Base-by-base conservation (phyloP, 2,113 vertebrate species). In the Morphnarchus princeps region DNA sequence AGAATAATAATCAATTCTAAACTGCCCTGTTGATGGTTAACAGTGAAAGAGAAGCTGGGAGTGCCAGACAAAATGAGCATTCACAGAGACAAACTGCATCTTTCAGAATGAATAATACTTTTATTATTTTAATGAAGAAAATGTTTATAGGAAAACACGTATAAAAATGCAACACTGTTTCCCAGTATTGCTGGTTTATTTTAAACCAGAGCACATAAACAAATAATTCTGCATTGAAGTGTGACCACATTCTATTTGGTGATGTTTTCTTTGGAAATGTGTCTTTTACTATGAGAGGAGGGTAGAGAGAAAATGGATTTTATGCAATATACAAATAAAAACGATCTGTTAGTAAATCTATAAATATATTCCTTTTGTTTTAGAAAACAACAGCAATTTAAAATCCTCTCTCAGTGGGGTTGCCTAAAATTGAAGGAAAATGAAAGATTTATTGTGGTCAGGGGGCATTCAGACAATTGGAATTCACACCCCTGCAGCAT, bases 311-410 rank as follows among this genome's bases (percentile, higher is more conserved):
- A 94, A 93, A 86, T 89, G 54, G 54, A 89, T 67, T 92, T 91
- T 87, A 26, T 95, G 29, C 87, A 91, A 58, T 94, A 87, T 87
- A 90, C 55, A 97, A 95, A 92, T 96, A 94, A 84, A 70, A 96
- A 10, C 81, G 73, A 29, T 91, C 66, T 92, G 83, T 93, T 82
- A 80, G 63, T 96, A 94, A 94, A 95, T 85, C 59, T 87, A 71
- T 82, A 93, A 94, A 88, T 98, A 94, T 72, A 92, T 94, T 96
- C n/a, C 45, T n/a, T 92, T 93, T 96, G 82, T 82, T 81, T 82
- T 92, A 88, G 59, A 93, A 96, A 94, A 95, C 79, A 94, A 90
- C 84, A 83, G 29, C 71, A 57, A 71, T 96, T 90, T 87, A 73
- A 97, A 96, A 96, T 90, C 24, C 38, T 91, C 52, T 54, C 7